Percentiles rank a stretch among this genome's conserved stretches.
Evolutionary conservation across 2,888 invertebrate genomes (phyloP).

Genomic region (Rhopalosiphum nymphaeae): DNA sequence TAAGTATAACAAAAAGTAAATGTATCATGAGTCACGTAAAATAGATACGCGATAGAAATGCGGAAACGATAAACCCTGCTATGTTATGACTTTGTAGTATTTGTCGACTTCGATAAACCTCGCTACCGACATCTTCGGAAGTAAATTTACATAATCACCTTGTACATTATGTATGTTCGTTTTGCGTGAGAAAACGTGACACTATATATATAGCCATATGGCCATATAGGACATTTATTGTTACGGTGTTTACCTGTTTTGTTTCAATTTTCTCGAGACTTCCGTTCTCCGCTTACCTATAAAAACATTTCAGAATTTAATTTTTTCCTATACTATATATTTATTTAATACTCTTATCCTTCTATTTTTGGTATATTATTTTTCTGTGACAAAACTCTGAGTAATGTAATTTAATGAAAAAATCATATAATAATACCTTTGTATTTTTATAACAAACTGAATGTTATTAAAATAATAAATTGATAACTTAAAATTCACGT

Average conservation of each 20-base stretch:
- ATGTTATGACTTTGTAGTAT: slow-evolving; percentile 42
- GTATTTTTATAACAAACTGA: neutral
- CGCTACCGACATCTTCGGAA: slow-evolving; percentile 19
- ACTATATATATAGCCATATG: slow-evolving; percentile 5
- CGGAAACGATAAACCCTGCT: neutral
- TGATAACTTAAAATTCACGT: neutral
- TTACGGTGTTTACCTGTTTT: slow-evolving; percentile 47
- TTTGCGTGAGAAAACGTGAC: slow-evolving; percentile 38
- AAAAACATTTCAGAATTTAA: neutral
- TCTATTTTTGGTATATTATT: neutral
- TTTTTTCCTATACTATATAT: neutral
- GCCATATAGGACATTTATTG: slow-evolving; percentile 15
- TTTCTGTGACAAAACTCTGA: neutral
- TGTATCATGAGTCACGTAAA: neutral
- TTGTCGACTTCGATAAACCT: slow-evolving; percentile 41
- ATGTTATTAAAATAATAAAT: neutral
- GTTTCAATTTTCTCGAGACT: slow-evolving; percentile 9
- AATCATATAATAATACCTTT: neutral
- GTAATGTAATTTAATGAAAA: neutral
- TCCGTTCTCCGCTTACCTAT: neutral
- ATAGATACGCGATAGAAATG: neutral
- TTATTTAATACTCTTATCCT: neutral
- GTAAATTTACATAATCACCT: slow-evolving; percentile 58
- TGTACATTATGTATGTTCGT: slow-evolving; percentile 51
- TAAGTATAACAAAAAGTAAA: neutral